phyloP scores from a whole-genome alignment of 2,113 vertebrate species.

The Trogon melanurus region DNA sequence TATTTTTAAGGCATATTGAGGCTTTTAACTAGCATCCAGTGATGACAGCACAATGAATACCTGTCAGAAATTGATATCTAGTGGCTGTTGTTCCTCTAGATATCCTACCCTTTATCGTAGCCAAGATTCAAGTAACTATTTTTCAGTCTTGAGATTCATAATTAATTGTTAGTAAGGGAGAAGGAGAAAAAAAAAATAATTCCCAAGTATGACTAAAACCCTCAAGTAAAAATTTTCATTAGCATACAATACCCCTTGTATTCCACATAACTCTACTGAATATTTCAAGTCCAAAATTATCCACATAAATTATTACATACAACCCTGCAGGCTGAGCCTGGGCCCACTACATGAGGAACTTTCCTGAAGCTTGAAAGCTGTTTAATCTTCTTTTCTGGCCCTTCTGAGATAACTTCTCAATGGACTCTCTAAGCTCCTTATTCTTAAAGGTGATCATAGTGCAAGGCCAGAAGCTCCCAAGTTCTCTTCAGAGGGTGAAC shows the following conservation, averaged over 20 bases:
- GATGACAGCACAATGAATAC: neutral
- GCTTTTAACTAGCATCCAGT: neutral
- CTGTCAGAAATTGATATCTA: neutral
- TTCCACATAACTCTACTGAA: neutral
- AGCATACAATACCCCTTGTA: neutral
- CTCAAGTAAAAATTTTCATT: neutral
- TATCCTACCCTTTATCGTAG: neutral
- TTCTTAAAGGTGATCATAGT: neutral
- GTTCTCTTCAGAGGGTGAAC: neutral
- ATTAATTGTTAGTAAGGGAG: neutral
- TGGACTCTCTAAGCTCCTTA: constrained; percentile 35
- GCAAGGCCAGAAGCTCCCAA: neutral
- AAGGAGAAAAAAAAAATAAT: neutral
- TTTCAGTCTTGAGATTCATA: neutral
- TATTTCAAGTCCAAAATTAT: neutral
- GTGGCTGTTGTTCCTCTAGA: neutral
- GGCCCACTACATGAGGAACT: neutral
- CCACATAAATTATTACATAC: neutral
- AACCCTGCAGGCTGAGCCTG: neutral
- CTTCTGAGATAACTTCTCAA: constrained; percentile 31
- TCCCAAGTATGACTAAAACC: neutral
- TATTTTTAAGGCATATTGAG: neutral
- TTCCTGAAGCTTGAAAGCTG: neutral
- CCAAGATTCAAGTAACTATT: neutral
- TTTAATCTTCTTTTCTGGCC: constrained; percentile 33